A percentile compares a stretch with the other conserved stretches of the same genome.
These are phyloP conservation scores for Boloria selene DNA, from an alignment of 2,888 invertebrate genomes.

Conservation along the genomic window DNA sequence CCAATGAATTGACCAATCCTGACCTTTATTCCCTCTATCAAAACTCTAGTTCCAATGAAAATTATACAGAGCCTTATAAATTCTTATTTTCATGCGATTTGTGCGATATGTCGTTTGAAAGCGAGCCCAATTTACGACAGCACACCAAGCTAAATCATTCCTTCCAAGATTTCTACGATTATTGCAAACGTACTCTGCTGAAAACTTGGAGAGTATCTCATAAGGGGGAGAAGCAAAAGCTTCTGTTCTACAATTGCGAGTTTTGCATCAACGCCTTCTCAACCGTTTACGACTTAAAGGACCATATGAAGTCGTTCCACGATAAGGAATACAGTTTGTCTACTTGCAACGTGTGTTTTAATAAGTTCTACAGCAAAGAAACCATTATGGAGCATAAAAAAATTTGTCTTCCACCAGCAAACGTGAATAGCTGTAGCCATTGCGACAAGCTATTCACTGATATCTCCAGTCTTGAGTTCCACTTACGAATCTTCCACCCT, in stretches of 20 bases:
- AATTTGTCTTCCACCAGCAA: conserved; percentile 57
- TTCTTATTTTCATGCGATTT: conserved; percentile 47
- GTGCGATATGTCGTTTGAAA: conserved; percentile 52
- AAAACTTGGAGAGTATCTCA: conserved; percentile 29
- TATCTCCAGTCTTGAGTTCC: conserved; percentile 64
- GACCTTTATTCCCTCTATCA: conserved; percentile 31
- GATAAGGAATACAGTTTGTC: conserved; percentile 58
- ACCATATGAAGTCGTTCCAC: conserved; percentile 60
- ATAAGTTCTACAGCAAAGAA: conserved; percentile 63
- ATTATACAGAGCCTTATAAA: conserved; percentile 28
- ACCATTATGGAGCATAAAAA: conserved; percentile 57
- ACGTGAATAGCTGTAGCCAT: conserved; percentile 58
- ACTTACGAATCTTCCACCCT: conserved; percentile 64
- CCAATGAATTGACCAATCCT: background rate
- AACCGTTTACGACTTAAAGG: conserved; percentile 59
- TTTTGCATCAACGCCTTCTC: conserved; percentile 53
- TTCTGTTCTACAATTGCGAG: conserved; percentile 56
- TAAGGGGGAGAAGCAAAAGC: conserved; percentile 27
- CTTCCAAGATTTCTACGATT: conserved; percentile 62
- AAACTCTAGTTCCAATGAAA: conserved; percentile 30
- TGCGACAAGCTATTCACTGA: conserved; percentile 71
- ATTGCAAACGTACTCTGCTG: conserved; percentile 58
- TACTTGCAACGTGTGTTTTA: conserved; percentile 68
- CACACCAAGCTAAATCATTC: conserved; percentile 63
- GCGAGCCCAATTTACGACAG: conserved; percentile 54